Percentiles rank a stretch among this genome's conserved stretches.
phyloP scores from a whole-genome alignment of 2,888 invertebrate species.

The Troglohyphantes excavatus region DNA sequence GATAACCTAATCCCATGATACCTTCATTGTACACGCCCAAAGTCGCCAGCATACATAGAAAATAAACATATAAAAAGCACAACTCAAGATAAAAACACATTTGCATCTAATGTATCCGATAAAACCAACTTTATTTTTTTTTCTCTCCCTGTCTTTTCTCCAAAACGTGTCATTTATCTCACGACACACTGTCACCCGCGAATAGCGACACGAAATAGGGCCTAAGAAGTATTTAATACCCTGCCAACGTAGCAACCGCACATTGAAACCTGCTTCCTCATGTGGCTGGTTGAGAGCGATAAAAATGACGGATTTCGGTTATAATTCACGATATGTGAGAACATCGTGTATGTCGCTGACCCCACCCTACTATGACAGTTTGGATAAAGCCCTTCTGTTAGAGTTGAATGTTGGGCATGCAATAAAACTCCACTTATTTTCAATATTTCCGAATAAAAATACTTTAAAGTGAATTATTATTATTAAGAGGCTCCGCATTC shows the following conservation, averaged over 20 bases:
- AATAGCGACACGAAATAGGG: constrained; percentile 19
- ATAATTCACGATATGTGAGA: constrained; percentile 70
- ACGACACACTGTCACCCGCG: constrained; percentile 1
- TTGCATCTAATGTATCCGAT: constrained; percentile 19
- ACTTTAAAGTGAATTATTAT: too few relatives aligned
- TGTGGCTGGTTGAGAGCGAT: constrained; percentile 27
- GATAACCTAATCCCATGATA: too few relatives aligned
- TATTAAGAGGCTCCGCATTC: too few relatives aligned
- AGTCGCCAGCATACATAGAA: background rate
- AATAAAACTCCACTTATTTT: too few relatives aligned
- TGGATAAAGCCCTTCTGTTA: constrained; percentile 25
- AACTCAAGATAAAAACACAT: background rate
- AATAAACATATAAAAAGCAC: background rate
- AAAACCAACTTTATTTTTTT: background rate
- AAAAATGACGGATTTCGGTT: constrained; percentile 42
- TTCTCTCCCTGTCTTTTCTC: background rate
- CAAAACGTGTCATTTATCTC: constrained; percentile 34
- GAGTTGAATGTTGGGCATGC: background rate
- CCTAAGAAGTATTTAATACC: constrained; percentile 31
- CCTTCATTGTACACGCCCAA: too few relatives aligned
- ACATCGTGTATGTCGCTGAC: constrained; percentile 30
- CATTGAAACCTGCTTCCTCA: constrained; percentile 9
- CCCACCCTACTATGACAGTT: background rate
- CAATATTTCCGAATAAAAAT: too few relatives aligned
- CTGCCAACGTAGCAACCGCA: constrained; percentile 27